Percentiles rank a stretch among this genome's conserved stretches.
These are phyloP conservation scores for Solea solea DNA, from an alignment of 2,113 vertebrate species.

Conservation along the genomic window DNA sequence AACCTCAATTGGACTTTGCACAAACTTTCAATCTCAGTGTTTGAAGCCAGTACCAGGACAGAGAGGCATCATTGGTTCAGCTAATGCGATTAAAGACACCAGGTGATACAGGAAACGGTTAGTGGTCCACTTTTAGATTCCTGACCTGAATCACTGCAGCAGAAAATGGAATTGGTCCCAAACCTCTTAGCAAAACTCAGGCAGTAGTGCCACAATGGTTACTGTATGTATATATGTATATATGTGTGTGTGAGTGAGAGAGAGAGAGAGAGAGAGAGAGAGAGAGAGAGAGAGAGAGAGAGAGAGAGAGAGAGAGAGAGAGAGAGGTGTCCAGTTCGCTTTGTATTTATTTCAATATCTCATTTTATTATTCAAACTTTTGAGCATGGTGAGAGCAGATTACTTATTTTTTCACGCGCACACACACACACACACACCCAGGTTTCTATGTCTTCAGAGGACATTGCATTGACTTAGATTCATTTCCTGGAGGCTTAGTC, in stretches of 20 bases:
- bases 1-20: not conserved
- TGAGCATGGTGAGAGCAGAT: not conserved
- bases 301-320: no score
- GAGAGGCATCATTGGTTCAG: constrained; percentile 5
- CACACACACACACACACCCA: constrained; percentile 29
- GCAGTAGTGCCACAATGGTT: constrained; percentile 1
- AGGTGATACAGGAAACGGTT: constrained; percentile 26
- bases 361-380: no score
- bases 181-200: constrained; percentile 36
- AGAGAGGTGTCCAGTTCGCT: no score
- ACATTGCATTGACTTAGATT: no score
- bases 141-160: constrained; percentile 63
- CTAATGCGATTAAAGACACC: constrained; percentile 23
- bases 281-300: no score
- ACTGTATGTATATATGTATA: not conserved
- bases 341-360: not conserved
- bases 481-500: no score
- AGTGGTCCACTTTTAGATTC: constrained; percentile 53
- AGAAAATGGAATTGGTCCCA: constrained; percentile 66
- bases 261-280: no score
- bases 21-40: not conserved
- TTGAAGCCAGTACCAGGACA: constrained; percentile 1
- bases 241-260: not conserved
- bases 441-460: no score
- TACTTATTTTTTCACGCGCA: not conserved